Evolutionary conservation across 2,888 invertebrate genomes (phyloP), one percentile per base, ranked within the genome.

Genomic region (Boloria selene): DNA sequence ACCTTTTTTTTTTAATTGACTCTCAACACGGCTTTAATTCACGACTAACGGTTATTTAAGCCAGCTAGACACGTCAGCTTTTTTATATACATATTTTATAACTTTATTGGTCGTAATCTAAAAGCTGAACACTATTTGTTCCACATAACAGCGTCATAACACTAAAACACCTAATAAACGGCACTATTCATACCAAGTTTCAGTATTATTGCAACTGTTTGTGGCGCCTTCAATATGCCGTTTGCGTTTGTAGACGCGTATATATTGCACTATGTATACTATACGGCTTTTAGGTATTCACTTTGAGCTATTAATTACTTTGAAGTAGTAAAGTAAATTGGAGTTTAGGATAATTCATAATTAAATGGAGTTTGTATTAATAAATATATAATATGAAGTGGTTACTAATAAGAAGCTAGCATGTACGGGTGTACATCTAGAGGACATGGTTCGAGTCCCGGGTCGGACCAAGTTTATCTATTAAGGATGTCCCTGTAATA

Each of bases 201-300:
- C 59, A 50, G 6, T 58, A 26, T 51, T 64, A 51, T 58, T 51
- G 56, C 63, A 55, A 17, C 13, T 44, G 51, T 64, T 56, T 56
- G 56, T 51, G 44, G 51, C 56, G 50, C 56, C 56, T 51, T 56
- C 47, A 51, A 58, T 44, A 50, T 64, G 26, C 51, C 26, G 51
- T 7, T 31, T 51, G 17, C 47, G 47, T 31, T 31, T 50, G 17
- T 18, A 17, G 13, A 50, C 10, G 7, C 14, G n/a, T 7, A 16
- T 16, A 18, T 13, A 22, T 7, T 38, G 10, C 31, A 38, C 31
- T 38, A 38, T 26, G 44, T 44, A 55, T 14, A 22, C 10, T 13
- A 13, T 18, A 22, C 1, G 42, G 13, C 10, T 22, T 10, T 7
- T n/a, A 56, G 56, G 45, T 56, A 56, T 56, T 56, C 45, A 26